Evolutionary conservation across 2,888 invertebrate genomes (phyloP).

Genomic region (Epinotia ramella): DNA sequence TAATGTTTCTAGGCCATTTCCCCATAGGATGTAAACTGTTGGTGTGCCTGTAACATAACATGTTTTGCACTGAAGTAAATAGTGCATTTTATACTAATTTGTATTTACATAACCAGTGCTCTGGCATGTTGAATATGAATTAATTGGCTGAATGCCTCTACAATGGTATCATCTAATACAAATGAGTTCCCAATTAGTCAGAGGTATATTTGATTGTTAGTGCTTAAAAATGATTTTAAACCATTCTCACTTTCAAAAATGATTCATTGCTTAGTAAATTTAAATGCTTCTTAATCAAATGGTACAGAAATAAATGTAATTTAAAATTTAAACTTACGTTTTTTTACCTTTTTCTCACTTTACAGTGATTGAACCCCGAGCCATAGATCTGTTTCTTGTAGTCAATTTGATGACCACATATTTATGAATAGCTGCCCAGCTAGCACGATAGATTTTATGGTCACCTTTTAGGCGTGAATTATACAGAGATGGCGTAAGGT

Average conservation of each 20-base stretch:
- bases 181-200: background rate
- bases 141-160: no score
- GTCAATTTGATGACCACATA: no score
- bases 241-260: background rate
- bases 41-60: background rate
- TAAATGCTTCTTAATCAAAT: background rate
- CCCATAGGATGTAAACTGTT: background rate
- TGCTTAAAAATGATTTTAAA: background rate
- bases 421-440: no score
- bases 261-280: background rate
- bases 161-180: no score
- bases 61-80: background rate
- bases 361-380: no score
- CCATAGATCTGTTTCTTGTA: no score
- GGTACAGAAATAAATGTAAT: conserved; percentile 12
- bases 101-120: background rate
- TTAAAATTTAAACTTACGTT: background rate
- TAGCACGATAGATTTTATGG: no score
- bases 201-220: background rate
- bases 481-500: no score
- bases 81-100: background rate
- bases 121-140: background rate
- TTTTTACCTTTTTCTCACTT: background rate
- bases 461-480: no score
- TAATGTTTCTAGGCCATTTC: background rate